Conservation (phyloP, 1,140 invertebrate species). For the Listronotus bonariensis region DNA sequence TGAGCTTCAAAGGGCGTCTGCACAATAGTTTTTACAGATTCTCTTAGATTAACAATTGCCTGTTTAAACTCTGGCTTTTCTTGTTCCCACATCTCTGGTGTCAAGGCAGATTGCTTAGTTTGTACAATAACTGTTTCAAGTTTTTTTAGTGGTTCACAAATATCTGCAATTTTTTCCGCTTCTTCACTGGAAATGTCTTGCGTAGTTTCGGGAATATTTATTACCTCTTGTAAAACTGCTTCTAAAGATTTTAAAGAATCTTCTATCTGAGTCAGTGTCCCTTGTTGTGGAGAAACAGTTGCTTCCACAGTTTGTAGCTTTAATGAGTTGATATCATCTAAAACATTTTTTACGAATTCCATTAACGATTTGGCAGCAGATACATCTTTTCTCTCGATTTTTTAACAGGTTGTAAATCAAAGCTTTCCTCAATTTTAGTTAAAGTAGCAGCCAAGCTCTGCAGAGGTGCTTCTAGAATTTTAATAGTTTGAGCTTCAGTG, state of each 20-base stretch:
- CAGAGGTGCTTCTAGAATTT: slow-evolving; percentile 22
- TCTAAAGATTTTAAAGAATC: slow-evolving; percentile 4
- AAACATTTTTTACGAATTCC: slow-evolving; percentile 8
- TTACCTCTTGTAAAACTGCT: slow-evolving; percentile 11
- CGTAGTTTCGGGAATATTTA: neutral
- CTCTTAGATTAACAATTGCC: slow-evolving; percentile 4
- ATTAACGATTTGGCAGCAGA: neutral
- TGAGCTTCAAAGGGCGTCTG: neutral
- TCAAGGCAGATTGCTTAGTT: slow-evolving; percentile 12
- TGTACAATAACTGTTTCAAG: slow-evolving; percentile 17
- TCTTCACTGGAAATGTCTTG: slow-evolving; percentile 10
- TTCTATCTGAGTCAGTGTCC: slow-evolving; percentile 3
- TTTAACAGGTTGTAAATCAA: neutral
- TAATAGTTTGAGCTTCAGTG: slow-evolving; percentile 17
- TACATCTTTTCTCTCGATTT: slow-evolving; percentile 15
- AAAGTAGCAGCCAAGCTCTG: slow-evolving; percentile 12
- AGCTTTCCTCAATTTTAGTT: slow-evolving; percentile 1
- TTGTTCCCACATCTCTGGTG: slow-evolving; percentile 24
- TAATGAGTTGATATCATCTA: slow-evolving; percentile 12
- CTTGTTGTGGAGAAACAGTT: slow-evolving; percentile 11
- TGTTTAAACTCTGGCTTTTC: slow-evolving; percentile 16
- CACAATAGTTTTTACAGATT: neutral
- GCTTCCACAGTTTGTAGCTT: slow-evolving; percentile 29
- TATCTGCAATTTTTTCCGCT: slow-evolving; percentile 1
- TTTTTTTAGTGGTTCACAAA: slow-evolving; percentile 20